Conservation (phyloP, 2,113 vertebrate species). For the Sminthopsis crassicaudata region DNA sequence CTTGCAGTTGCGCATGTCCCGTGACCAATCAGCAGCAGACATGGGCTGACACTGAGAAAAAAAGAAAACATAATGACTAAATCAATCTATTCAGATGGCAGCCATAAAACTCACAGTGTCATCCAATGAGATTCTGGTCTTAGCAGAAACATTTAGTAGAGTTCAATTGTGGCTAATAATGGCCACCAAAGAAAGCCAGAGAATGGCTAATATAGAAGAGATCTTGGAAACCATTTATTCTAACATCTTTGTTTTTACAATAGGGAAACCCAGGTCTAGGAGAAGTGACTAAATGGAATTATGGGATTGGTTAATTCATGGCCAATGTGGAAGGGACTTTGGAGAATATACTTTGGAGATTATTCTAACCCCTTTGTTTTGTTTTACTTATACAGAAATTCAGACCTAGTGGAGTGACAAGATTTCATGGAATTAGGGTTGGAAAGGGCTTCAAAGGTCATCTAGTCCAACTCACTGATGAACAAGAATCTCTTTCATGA, state of each 20-base stretch:
- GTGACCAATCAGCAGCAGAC: slow-evolving; percentile 79
- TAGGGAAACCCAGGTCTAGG: background rate
- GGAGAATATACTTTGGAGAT: too few species aligned
- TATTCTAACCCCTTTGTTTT: background rate
- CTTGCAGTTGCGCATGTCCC: slow-evolving; percentile 71
- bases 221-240: background rate
- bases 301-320: background rate
- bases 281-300: background rate
- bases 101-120: background rate
- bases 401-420: background rate
- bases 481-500: background rate
- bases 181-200: background rate
- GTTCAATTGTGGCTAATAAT: background rate
- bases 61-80: background rate
- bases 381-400: background rate
- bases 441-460: background rate
- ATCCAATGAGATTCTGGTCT: background rate
- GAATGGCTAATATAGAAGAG: background rate
- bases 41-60: slow-evolving; percentile 73
- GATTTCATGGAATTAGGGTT: background rate
- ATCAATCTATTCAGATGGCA: slow-evolving; percentile 29
- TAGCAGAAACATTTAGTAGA: background rate
- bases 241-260: background rate
- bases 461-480: background rate
- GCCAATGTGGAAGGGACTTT: background rate